phyloP scores from a whole-genome alignment of 1,140 invertebrate species.

The Lethrus apterus region DNA sequence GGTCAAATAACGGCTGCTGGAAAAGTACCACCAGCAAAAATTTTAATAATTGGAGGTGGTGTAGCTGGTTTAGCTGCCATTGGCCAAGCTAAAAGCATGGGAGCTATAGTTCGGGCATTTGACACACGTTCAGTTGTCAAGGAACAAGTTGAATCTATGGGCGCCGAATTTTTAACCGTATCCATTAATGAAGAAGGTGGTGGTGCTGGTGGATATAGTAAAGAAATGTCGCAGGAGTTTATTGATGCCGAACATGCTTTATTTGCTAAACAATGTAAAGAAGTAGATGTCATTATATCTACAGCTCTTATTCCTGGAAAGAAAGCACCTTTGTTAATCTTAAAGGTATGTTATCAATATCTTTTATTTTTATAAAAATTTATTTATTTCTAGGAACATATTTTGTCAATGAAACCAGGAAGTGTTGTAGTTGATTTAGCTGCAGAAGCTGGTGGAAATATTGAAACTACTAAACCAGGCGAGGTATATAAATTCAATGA shows the following conservation, averaged over 20 bases:
- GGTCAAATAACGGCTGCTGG: slow-evolving; percentile 82
- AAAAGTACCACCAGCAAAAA: slow-evolving; percentile 77
- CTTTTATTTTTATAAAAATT: background rate
- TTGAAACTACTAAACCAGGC: slow-evolving; percentile 76
- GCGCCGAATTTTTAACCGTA: slow-evolving; percentile 78
- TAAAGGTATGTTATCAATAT: slow-evolving; percentile 53
- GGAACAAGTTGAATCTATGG: slow-evolving; percentile 84
- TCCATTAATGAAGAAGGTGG: slow-evolving; percentile 77
- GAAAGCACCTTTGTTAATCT: slow-evolving; percentile 72
- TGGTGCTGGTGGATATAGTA: slow-evolving; percentile 78
- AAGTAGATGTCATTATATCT: slow-evolving; percentile 74
- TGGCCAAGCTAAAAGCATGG: slow-evolving; percentile 82
- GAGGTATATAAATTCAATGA: slow-evolving; percentile 68
- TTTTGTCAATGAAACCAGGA: slow-evolving; percentile 80
- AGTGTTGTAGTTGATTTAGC: slow-evolving; percentile 86
- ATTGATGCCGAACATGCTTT: slow-evolving; percentile 79
- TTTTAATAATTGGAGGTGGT: slow-evolving; percentile 81
- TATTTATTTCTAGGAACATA: slow-evolving; percentile 56
- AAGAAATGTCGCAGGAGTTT: slow-evolving; percentile 86
- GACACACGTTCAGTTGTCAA: slow-evolving; percentile 80
- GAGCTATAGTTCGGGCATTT: slow-evolving; percentile 80
- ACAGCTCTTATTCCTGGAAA: slow-evolving; percentile 88
- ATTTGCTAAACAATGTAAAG: slow-evolving; percentile 77
- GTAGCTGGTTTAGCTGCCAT: slow-evolving; percentile 81
- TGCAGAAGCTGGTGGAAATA: slow-evolving; percentile 82